These are phyloP conservation scores for Cenopis cana DNA, from an alignment of 2,888 invertebrate species.

Conservation along the genomic window DNA sequence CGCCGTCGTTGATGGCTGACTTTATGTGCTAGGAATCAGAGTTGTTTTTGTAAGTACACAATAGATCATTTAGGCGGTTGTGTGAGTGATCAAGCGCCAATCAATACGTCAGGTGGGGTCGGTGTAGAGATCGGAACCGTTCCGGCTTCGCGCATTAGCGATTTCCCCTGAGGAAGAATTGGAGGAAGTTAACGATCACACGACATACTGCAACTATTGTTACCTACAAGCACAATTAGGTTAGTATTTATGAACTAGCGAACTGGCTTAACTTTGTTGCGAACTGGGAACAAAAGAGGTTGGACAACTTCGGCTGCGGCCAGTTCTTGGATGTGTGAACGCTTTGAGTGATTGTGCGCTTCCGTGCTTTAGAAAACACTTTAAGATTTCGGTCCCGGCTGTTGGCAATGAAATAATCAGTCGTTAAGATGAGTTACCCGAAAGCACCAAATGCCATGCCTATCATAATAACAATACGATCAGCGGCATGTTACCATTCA, in stretches of 20 bases:
- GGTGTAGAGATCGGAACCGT: slow-evolving; percentile 65
- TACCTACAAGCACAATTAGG: not conserved
- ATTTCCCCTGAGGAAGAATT: slow-evolving; percentile 55
- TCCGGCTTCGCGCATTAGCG: slow-evolving; percentile 53
- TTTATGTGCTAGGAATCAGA: not conserved
- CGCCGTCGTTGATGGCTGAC: not conserved
- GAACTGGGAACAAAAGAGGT: not conserved
- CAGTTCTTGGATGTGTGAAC: not conserved
- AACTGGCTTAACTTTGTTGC: no score
- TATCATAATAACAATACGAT: no score
- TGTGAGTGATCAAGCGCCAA: slow-evolving; percentile 1
- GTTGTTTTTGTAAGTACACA: not conserved
- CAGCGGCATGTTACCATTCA: no score
- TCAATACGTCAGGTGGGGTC: slow-evolving; percentile 48
- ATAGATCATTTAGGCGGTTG: not conserved
- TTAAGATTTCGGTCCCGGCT: no score
- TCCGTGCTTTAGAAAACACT: not conserved
- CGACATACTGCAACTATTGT: not conserved
- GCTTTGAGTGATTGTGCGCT: no score
- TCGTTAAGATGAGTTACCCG: no score
- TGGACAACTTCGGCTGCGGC: not conserved
- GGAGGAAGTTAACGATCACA: slow-evolving; percentile 30
- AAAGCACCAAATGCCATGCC: no score
- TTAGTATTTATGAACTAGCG: not conserved
- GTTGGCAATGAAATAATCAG: no score